Base-by-base conservation (phyloP, 2,888 invertebrate species). In the Cryptus armator region DNA sequence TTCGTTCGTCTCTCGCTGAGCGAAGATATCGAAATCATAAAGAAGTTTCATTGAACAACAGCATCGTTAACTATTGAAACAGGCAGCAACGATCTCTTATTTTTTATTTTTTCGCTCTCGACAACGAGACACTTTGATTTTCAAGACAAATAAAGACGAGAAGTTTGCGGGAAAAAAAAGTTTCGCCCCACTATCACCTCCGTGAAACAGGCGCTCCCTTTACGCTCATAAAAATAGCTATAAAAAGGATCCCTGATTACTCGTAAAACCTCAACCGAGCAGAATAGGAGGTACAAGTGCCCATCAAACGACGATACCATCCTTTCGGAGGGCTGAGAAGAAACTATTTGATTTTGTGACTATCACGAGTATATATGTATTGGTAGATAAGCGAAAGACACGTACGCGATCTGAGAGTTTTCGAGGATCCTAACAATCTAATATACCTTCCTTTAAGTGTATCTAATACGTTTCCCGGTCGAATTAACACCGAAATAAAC, bases 221-320 rank as follows among this genome's bases (percentile, higher is more conserved):
- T 56, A 19, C 32, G 76, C 64, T 64, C 70, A 43, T 84, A 84
- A 84, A 84, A 84, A 66, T 80, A 29, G 71, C 43, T 75, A 44
- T 80, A 76, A 84, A 75, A 80, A 84, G 78, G 19, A 71, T 76
- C 80, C 43, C 75, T 48, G 46, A 76, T 84, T 71, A 76, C 64
- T 84, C 80, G 80, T 76, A 84, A 84, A 84, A 56, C 7, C 66
- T 71, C 43, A 24, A 46, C 6, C 46, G n/a, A 66, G 32, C 29
- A 12, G 2, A 24, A 71, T 14, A 29, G 10, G 48, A 74, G 51
- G 68, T 70, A 64, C 12, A 56, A 83, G 51, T 29, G 24, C 32
- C 70, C 70, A 64, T 83, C 53, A 70, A 75, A 75, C 24, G 74
- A 19, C 51, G 53, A 43, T 62, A 53, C 46, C 64, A 32, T 56